Conservation (phyloP, 2,113 vertebrate genomes). For the Oreocharis arfaki region DNA sequence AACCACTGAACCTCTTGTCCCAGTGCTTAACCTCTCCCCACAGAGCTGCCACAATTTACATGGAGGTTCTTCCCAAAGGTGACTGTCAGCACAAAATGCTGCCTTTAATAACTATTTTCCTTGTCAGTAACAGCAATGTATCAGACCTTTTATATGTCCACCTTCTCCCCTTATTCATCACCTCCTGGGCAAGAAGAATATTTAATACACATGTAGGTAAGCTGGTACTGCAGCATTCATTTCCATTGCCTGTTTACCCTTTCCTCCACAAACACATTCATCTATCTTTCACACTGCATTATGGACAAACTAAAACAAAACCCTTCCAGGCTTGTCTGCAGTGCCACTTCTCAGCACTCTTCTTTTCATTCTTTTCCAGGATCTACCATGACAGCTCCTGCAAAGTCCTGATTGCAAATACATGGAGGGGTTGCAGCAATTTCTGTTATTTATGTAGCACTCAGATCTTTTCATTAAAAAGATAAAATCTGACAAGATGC, state of each 20-base stretch:
- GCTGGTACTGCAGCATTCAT: background rate
- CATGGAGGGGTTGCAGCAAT: background rate
- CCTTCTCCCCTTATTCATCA: background rate
- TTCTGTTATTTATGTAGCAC: background rate
- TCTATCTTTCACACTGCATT: background rate
- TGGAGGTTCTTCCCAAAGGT: background rate
- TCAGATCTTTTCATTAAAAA: background rate
- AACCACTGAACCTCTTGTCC: background rate
- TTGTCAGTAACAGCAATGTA: background rate
- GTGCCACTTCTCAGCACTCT: background rate
- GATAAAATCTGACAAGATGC: constrained; percentile 7
- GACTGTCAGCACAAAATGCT: background rate
- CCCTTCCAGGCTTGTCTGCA: background rate
- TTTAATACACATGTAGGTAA: background rate
- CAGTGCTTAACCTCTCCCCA: background rate
- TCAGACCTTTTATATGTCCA: background rate
- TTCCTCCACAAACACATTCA: background rate
- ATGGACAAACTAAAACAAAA: background rate
- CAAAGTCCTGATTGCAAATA: background rate
- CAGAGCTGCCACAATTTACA: background rate
- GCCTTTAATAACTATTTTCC: background rate
- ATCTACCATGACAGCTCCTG: background rate
- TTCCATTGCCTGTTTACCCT: background rate
- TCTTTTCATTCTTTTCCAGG: background rate
- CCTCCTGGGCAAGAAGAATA: background rate